phyloP scores from a whole-genome alignment of 2,797 vertebrate species.

The Gallinago nigripennis region DNA sequence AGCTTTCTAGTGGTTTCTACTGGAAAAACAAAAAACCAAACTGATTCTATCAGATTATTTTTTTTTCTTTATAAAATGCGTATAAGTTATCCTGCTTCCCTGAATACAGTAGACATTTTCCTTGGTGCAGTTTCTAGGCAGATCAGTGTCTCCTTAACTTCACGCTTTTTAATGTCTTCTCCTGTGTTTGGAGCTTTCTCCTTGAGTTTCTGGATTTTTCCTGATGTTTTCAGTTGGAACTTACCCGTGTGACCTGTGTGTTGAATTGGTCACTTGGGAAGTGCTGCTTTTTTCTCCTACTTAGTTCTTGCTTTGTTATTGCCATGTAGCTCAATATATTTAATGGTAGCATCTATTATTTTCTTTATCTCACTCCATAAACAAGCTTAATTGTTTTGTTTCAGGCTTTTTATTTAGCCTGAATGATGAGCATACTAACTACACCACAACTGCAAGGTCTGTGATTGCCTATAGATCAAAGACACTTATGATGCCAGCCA shows the following conservation, averaged over 20 bases:
- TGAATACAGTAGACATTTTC: not conserved
- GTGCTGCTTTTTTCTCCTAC: not conserved
- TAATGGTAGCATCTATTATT: not conserved
- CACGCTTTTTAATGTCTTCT: not conserved
- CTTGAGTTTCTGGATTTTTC: not conserved
- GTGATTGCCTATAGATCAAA: not conserved
- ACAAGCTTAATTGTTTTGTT: constrained; percentile 23
- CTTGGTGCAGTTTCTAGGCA: not conserved
- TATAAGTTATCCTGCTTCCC: not conserved
- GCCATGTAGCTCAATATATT: not conserved
- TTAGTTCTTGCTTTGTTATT: not conserved
- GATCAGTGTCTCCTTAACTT: not conserved
- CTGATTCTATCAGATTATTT: rapidly evolving
- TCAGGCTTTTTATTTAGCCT: not conserved
- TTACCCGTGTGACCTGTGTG: not conserved
- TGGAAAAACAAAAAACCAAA: not conserved
- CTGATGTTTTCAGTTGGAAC: not conserved
- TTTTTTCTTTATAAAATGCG: not conserved
- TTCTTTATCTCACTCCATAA: constrained; percentile 2
- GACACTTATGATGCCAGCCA: not conserved
- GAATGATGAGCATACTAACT: not conserved
- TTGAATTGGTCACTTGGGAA: not conserved
- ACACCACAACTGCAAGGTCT: not conserved
- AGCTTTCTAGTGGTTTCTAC: not conserved
- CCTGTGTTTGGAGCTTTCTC: not conserved